Evolutionary conservation across 2,888 invertebrate species (phyloP), one percentile per base, ranked within the genome.

Genomic region (Caenorhabditis drosophilae): DNA sequence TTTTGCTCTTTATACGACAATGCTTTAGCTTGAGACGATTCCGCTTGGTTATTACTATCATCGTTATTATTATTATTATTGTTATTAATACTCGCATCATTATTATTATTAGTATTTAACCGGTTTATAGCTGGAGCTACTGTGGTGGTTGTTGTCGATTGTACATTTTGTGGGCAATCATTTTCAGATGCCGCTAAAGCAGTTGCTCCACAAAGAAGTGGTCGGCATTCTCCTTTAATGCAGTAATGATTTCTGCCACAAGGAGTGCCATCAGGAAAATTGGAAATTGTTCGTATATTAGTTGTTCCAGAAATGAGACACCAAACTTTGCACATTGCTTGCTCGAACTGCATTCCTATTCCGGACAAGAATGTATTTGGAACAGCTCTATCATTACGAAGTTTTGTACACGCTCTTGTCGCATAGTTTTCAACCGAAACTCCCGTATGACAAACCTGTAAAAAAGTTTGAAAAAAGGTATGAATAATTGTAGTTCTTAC

Each of bases 251-350:
- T 62, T 9, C 20, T 26, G 9, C 79, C 81, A 61, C 81, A 81
- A 0, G 80, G 80, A 12, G 79, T 77, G 27, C 81, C 81, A 51
- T 81, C 81, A 7, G 81, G 81, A 51, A 78, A 80, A 47, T 78
- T 77, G 22, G 71, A 68, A 11, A 80, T 74, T 0, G 80, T 73
- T 48, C 80, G 62, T 22, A 80, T 77, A 50, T 74, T 77, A 22
- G 70, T 73, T 11, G 70, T 61, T 16, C 57, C 50, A 9, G 68
- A 49, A 9, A 73, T 50, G 4, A 71, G 61, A 23, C 76, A 76
- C 79, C 77, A 78, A 15, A 79, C 55, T 56, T 79, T 79, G 59
- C 76, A 77, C 38, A 67, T 69, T 4, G 74, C 75, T 48, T 77
- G 73, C 41, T 70, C 70, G 41, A 73, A 78, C 34, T 78, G 77